Evolutionary conservation across 2,888 invertebrate genomes (phyloP), one percentile per base, ranked within the genome.

Genomic region (Pristionchus fissidentatus): DNA sequence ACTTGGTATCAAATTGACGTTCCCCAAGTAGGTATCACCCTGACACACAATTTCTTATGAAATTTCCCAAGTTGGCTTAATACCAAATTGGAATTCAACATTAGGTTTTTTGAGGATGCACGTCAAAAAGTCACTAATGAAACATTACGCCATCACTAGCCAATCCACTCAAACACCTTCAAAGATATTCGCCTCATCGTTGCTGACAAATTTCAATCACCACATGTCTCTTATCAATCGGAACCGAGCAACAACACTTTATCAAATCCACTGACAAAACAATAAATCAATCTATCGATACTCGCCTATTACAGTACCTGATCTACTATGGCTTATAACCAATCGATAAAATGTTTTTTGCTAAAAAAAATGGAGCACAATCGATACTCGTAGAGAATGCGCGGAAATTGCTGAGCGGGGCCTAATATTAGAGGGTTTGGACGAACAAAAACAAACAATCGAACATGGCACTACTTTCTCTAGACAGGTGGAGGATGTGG

Each of bases 201-300:
- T 41, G 38, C 41, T 70, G 41, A 70, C 70, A 70, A 70, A 26
- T 70, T 38, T 41, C 43, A 38, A 70, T 70, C n/a, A n/a, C 22
- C 55, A 38, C 38, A n/a, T n/a, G n/a, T n/a, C 35, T 41, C 38
- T 43, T 41, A 70, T 41, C 70, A 41, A 1, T 70, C n/a, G 22
- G n/a, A 38, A 19, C 13, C 62, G 70, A 41, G 43, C 70, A n/a
- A 70, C 70, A 70, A 70, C 8, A 3, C 70, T 70, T 70, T 70
- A 70, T 70, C 70, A 70, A 70, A 70, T 70, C 62, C 38, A 41
- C 3, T 35, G 7, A 41, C 13, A 66, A 60, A 66, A 41, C 32
- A 70, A 70, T 41, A 5, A 70, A 70, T 70, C 70, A 70, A 70
- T 70, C 70, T 41, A 70, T 70, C 70, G 41, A 70, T 70, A 70